A percentile compares a stretch with the other conserved stretches of the same genome.
These are phyloP conservation scores for Indri indri DNA, from an alignment of 2,113 vertebrate species.

Conservation along the genomic window DNA sequence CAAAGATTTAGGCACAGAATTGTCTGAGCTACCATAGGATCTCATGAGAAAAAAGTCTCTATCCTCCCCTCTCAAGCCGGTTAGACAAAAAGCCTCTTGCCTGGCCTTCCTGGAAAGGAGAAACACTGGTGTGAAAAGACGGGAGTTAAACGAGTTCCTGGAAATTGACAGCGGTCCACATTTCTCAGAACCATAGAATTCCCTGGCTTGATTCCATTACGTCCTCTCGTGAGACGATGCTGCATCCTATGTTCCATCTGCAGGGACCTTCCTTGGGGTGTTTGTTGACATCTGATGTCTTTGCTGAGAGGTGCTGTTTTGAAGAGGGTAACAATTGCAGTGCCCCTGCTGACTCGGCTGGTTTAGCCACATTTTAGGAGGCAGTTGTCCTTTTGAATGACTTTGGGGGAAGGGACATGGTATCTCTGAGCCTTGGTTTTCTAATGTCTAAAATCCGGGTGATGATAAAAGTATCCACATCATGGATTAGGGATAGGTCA, in stretches of 20 bases:
- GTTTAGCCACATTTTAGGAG: neutral
- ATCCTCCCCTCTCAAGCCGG: neutral
- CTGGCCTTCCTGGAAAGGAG: neutral
- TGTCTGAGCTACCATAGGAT: neutral
- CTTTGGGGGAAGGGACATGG: neutral
- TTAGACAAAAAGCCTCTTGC: neutral
- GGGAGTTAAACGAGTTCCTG: neutral
- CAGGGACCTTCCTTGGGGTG: neutral
- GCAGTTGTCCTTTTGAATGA: neutral
- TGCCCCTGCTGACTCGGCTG: neutral
- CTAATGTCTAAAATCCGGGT: neutral
- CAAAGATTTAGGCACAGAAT: neutral
- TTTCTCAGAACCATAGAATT: neutral
- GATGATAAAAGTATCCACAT: neutral
- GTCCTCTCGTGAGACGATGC: neutral
- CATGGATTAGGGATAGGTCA: neutral
- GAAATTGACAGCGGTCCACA: neutral
- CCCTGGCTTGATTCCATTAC: neutral
- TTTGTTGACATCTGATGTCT: neutral
- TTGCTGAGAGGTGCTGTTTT: neutral
- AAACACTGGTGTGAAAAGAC: neutral
- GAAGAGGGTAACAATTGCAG: neutral
- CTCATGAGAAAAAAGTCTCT: neutral
- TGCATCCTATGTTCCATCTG: accelerated
- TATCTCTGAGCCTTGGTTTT: neutral